phyloP scores from a whole-genome alignment of 1,140 invertebrate species.

The Hyles vespertilio region DNA sequence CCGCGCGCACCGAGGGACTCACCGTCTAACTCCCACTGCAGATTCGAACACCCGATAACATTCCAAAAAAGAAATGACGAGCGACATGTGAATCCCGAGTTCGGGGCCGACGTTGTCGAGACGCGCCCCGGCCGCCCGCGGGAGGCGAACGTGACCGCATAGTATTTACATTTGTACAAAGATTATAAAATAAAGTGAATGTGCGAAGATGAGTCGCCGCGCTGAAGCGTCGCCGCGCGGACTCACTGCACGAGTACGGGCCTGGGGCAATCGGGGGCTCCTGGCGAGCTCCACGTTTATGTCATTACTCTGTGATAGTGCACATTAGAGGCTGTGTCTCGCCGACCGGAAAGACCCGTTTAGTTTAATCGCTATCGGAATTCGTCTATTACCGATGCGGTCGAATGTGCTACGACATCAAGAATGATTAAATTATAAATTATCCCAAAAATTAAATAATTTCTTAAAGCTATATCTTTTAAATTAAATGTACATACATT shows the following conservation, averaged over 20 bases:
- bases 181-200: constrained; percentile 17
- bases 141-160: constrained; percentile 15
- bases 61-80: constrained; percentile 38
- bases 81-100: constrained; percentile 1
- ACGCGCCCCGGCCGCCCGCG: neutral
- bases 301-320: constrained; percentile 74
- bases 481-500: constrained; percentile 68
- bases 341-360: constrained; percentile 11
- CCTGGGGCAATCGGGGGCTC: constrained; percentile 67
- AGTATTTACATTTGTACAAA: constrained; percentile 58
- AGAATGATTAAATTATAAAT: constrained; percentile 63
- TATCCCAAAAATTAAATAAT: constrained; percentile 75
- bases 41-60: constrained; percentile 36
- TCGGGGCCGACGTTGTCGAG: constrained; percentile 5
- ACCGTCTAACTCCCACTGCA: constrained; percentile 43
- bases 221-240: constrained; percentile 50
- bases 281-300: constrained; percentile 56
- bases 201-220: constrained; percentile 1
- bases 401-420: constrained; percentile 68
- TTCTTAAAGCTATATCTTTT: constrained; percentile 65
- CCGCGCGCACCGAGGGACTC: constrained; percentile 62
- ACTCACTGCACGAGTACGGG: constrained; percentile 68
- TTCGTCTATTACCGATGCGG: constrained; percentile 31
- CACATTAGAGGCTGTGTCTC: constrained; percentile 51
- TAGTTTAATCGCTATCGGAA: neutral